Evolutionary conservation across 1,140 invertebrate genomes (phyloP), one percentile per base, ranked within the genome.

Genomic region (Cotesia glomerata): DNA sequence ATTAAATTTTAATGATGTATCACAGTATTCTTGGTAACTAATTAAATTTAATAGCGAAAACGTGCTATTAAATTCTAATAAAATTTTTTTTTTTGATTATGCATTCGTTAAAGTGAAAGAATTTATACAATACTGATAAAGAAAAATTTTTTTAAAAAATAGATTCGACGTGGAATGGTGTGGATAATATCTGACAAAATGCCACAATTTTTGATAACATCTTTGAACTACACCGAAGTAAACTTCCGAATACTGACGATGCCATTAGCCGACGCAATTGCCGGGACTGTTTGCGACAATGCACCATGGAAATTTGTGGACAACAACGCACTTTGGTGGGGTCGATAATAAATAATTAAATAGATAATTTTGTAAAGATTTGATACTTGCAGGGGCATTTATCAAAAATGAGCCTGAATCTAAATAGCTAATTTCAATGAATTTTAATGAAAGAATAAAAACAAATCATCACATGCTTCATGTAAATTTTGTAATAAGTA

Each of bases 121-220:
- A 26, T 26, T 26, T 26, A 26, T 26, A 3, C 1, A 26, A 26
- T 26, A 26, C 26, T 26, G 3, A 26, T 26, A 45, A 9, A 45
- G 11, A 45, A 9, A 45, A 45, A 11, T 9, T 45, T 45, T 45
- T 9, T 45, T 7, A 8, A 2, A 45, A 7, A 75, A 2, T 68
- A 87, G 86, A 75, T 83, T 4, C 80, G 78, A 7, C 76, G 78
- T 5, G 85, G 85, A 5, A 71, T 83, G 4, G 61, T 90, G 14
- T 95, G 94, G 94, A 91, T 94, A 0, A 91, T 95, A 3, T 94
- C 93, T 0, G 93, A 95, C 79, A 86, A 91, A 36, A 94, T 95
- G 93, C 92, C 93, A 0, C 89, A 92, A 39, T 94, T 95, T 75
- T 81, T 95, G 14, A 85, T 93, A 69, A 88, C 91, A 1, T 89